These are phyloP conservation scores for Cololabis saira DNA, from an alignment of 2,113 vertebrate species.

Conservation along the genomic window DNA sequence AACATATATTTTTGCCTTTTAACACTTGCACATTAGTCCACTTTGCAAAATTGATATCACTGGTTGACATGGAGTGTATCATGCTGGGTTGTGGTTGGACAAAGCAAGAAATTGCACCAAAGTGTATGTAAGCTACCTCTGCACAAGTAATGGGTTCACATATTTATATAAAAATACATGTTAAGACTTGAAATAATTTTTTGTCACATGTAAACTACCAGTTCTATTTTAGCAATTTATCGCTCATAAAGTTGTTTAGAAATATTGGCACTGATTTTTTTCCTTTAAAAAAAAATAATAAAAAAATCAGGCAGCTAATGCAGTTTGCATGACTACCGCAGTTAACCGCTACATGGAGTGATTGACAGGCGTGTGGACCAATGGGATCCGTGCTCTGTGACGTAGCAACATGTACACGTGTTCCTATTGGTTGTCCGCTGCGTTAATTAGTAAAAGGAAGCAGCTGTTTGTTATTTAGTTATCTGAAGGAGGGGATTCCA, in stretches of 20 bases:
- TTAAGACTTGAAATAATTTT: constrained; percentile 53
- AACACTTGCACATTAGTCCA: constrained; percentile 13
- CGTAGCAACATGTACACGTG: constrained; percentile 13
- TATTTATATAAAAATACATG: constrained; percentile 39
- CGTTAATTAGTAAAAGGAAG: constrained; percentile 44
- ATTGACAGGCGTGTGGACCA: not conserved
- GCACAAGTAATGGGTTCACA: constrained; percentile 48
- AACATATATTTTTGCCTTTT: constrained; percentile 57
- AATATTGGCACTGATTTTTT: constrained; percentile 34
- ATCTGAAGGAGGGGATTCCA: not conserved
- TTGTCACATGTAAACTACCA: constrained; percentile 47
- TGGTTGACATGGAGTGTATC: constrained; percentile 42
- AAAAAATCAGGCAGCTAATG: no score
- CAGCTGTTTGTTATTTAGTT: constrained; percentile 65
- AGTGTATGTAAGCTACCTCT: constrained; percentile 66
- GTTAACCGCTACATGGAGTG: not conserved
- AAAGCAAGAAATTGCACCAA: constrained; percentile 51
- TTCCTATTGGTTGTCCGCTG: constrained; percentile 48
- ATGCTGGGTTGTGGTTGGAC: constrained; percentile 37
- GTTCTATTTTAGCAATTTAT: constrained; percentile 43
- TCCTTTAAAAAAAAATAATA: not conserved
- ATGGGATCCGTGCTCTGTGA: not conserved
- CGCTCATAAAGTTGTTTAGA: constrained; percentile 55
- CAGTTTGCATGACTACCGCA: not conserved
- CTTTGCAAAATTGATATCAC: constrained; percentile 21